A percentile compares a stretch with the other conserved stretches of the same genome.
phyloP scores from a whole-genome alignment of 2,797 vertebrate species.

The Urophycis tenuis region DNA sequence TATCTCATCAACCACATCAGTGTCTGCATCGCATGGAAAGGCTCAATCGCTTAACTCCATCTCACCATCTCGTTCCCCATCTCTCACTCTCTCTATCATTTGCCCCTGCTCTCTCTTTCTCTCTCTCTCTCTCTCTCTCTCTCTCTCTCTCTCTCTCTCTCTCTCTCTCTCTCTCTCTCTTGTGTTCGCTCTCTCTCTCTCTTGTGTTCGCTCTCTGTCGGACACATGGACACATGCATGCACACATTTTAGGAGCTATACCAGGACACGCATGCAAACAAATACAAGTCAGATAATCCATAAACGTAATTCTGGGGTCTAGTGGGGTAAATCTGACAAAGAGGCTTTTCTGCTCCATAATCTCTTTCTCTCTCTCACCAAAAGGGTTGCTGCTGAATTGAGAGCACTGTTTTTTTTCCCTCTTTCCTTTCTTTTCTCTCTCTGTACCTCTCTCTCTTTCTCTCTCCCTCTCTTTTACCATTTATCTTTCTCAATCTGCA shows the following conservation, averaged over 20 bases:
- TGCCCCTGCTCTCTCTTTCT: too few relatives aligned
- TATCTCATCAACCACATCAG: neutral
- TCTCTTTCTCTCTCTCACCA: constrained; percentile 27
- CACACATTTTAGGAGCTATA: constrained; percentile 1
- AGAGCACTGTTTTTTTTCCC: constrained; percentile 11
- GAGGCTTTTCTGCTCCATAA: constrained; percentile 52
- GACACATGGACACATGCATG: neutral
- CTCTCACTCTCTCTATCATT: too few relatives aligned
- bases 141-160: neutral
- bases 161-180: neutral
- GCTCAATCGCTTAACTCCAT: too few relatives aligned
- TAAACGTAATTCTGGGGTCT: constrained; percentile 46
- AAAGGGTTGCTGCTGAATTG: neutral
- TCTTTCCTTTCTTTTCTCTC: neutral
- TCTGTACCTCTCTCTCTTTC: neutral
- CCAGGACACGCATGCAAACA: neutral
- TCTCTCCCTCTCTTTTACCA: neutral
- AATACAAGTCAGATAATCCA: constrained; percentile 34
- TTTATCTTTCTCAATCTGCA: neutral
- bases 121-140: too few relatives aligned
- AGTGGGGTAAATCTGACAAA: constrained; percentile 50
- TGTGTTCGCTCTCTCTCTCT: neutral
- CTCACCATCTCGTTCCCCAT: too few relatives aligned
- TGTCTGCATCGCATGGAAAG: too few relatives aligned
- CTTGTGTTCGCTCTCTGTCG: neutral